phyloP scores from a whole-genome alignment of 2,113 vertebrate species.

The Lepisosteus osseus region DNA sequence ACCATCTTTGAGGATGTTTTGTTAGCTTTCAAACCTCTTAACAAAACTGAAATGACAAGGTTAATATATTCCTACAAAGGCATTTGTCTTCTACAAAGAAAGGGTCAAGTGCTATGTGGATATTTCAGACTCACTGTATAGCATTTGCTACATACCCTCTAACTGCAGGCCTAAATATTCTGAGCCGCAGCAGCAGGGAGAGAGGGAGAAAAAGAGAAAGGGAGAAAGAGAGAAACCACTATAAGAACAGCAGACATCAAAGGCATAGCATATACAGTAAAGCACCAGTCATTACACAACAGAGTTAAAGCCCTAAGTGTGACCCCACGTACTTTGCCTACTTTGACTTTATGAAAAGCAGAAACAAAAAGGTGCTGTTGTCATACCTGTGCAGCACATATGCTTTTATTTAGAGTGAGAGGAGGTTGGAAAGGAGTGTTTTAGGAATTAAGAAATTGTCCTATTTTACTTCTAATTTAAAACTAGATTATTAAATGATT shows the following conservation, averaged over 20 bases:
- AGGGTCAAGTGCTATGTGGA: slow-evolving; percentile 28
- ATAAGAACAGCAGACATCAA: slow-evolving; percentile 26
- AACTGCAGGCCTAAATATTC: slow-evolving; percentile 52
- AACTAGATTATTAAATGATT: too few relatives aligned
- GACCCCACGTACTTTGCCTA: background rate
- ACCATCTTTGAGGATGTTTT: too few relatives aligned
- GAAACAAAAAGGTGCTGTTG: too few relatives aligned
- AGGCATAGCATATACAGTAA: slow-evolving; percentile 21
- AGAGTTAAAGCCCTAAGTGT: background rate
- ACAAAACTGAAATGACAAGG: too few relatives aligned
- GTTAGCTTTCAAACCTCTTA: too few relatives aligned
- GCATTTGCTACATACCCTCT: slow-evolving; percentile 47
- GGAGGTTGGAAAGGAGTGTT: background rate
- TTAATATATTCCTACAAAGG: too few relatives aligned
- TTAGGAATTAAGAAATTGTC: background rate
- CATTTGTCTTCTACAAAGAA: background rate
- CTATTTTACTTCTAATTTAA: too few relatives aligned
- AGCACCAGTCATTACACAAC: slow-evolving; percentile 1
- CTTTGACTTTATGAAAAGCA: too few relatives aligned
- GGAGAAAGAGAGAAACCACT: slow-evolving; percentile 29
- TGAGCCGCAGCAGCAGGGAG: slow-evolving; percentile 46
- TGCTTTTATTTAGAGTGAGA: too few relatives aligned
- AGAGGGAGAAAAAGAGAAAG: slow-evolving; percentile 12
- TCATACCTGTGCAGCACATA: too few relatives aligned
- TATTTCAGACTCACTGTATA: slow-evolving; percentile 34